Evolutionary conservation across 2,113 vertebrate genomes (phyloP), one percentile per base, ranked within the genome.

Genomic region (Gobio gobio): DNA sequence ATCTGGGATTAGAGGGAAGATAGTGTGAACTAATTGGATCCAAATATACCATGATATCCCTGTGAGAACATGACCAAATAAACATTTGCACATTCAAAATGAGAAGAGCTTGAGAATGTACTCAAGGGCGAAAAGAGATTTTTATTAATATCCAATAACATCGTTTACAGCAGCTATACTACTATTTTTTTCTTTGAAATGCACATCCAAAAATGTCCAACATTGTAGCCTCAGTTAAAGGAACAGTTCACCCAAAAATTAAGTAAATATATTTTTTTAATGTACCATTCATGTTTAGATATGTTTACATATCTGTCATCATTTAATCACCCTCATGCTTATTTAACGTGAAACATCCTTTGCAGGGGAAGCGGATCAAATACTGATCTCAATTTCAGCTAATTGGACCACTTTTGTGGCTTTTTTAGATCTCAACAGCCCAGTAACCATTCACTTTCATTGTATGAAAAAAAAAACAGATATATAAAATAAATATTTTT

Each of bases 1-100:
- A 45, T 78, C 66, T 76, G 36, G 18, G 61, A 73, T 86, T 83
- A 63, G 43, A 76, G 45, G 10, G 7, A 40, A 51, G 73, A 86
- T 64, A 18, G 51, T 45, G 18, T 43, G 16, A n/a, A 49, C 61
- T 51, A 81, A 81, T 81, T 81, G 79, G 61, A 68, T 81, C 79
- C 63, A 68, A 81, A 68, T 81, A 81, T 14, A 68, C 78, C 16
- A 29, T 81, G 78, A 51, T 49, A 29, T 49, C 45, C 59, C 45
- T 51, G 24, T 64, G 59, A 80, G 43, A 49, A 80, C 59, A 49
- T 78, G 54, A 78, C 43, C 26, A 36, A 81, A 81, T 68, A 68
- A 49, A 81, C 61, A 81, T 51, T n/a, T 51, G 26, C 18, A 3
- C 79, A n/a, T 66, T 47, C 16, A 5, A 47, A 63, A 79, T 64